Evolutionary conservation across 2,888 invertebrate genomes (phyloP), one percentile per base, ranked within the genome.

Genomic region (Amphimallon solstitiale): DNA sequence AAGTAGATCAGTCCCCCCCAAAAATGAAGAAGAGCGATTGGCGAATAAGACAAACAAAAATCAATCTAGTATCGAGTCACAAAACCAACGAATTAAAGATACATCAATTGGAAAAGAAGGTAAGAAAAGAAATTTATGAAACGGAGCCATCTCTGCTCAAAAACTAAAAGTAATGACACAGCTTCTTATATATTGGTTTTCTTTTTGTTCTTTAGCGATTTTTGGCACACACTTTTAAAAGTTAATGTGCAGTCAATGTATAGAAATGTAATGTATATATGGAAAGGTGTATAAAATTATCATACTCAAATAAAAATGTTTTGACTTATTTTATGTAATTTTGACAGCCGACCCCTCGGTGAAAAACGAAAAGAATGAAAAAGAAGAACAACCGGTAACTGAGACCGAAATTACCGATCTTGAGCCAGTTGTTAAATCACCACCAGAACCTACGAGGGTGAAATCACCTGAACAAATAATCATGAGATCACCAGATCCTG

Each of bases 391-490:
- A 83, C 77, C 78, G 63, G 75, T 70, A 63, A 82, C 84, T 65
- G 76, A 72, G 46, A 76, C 78, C 2, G 79, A 79, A 23, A 77
- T 81, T 61, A 74, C 80, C 69, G 83, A 84, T 77, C 82, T 85
- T 76, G 90, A 90, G 76, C 91, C 90, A 45, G 90, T 95, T 73
- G 93, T 95, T 23, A 95, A 95, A 82, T 95, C 95, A 15, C 95
- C 95, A 0, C 95, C 95, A 49, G 95, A 96, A 79, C 95, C 95
- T 46, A 96, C 95, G 48, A 86, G 95, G 77, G 95, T 95, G 68
- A 96, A 95, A 83, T 95, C 95, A 9, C 95, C 95, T 0, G 95
- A 95, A 80, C 93, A 94, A 82, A 92, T 94, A 84, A 89, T 94
- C 80, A 93, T 95, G 91, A 88, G 94, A 73, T 95, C 95, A 15